Conservation (phyloP, 2,113 vertebrate genomes). For the Theristicus caerulescens region DNA sequence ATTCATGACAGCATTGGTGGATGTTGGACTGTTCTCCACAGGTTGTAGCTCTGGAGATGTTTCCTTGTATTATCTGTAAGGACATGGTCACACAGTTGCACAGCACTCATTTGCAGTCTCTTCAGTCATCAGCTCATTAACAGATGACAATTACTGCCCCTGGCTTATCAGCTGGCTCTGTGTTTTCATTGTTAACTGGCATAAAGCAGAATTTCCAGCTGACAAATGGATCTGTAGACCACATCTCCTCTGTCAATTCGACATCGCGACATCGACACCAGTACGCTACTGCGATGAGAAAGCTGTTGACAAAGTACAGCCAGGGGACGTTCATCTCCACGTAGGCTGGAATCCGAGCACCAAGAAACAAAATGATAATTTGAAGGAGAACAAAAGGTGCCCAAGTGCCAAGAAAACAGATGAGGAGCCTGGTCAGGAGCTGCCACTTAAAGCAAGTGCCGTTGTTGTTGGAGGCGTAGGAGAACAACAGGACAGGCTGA, state of each 20-base stretch:
- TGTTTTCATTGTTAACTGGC: conserved; percentile 51
- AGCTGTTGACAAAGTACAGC: conserved; percentile 87
- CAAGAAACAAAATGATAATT: conserved; percentile 55
- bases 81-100: accelerated
- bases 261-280: conserved; percentile 68
- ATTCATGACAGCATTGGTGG: accelerated
- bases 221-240: conserved; percentile 80
- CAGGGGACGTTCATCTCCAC: conserved; percentile 85
- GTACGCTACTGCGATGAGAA: conserved; percentile 75
- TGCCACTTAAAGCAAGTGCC: background rate
- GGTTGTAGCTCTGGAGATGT: background rate
- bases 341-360: conserved; percentile 77
- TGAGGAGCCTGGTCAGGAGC: conserved; percentile 65
- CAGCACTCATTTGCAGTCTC: background rate
- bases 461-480: background rate
- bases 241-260: conserved; percentile 39
- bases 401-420: conserved; percentile 83
- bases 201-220: conserved; percentile 83
- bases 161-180: conserved; percentile 49
- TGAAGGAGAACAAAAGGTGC: conserved; percentile 77
- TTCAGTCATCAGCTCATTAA: conserved; percentile 17
- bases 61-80: background rate
- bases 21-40: accelerated
- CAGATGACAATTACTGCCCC: conserved; percentile 50
- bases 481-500: conserved; percentile 62